Evolutionary conservation across 2,888 invertebrate species (phyloP).

Genomic region (Beris morrisii): DNA sequence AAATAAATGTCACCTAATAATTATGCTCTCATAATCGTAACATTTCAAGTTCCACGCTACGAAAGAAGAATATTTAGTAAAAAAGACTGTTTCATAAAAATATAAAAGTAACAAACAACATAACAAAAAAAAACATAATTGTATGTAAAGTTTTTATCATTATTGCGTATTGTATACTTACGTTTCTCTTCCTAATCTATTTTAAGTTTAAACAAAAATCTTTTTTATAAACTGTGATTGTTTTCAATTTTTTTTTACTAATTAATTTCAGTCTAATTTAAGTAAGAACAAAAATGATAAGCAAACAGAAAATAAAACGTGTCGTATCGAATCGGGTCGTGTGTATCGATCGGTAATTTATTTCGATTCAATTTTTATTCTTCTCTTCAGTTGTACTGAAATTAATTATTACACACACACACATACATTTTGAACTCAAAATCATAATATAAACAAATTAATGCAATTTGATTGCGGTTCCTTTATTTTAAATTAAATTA

Average conservation of each 20-base stretch:
- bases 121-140: slow-evolving; percentile 2
- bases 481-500: slow-evolving; percentile 6
- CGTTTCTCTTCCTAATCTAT: slow-evolving; percentile 10
- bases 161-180: slow-evolving; percentile 12
- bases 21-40: no score
- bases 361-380: neutral
- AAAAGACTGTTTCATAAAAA: slow-evolving; percentile 29
- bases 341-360: neutral
- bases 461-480: slow-evolving; percentile 30
- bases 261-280: neutral
- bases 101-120: neutral
- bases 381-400: slow-evolving; percentile 10
- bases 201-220: slow-evolving; percentile 13
- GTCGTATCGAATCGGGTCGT: neutral
- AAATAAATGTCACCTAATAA: no score
- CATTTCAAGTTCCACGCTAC: no score
- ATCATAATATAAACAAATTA: slow-evolving; percentile 8
- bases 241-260: slow-evolving; percentile 16
- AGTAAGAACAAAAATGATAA: no score
- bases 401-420: neutral
- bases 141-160: slow-evolving; percentile 11
- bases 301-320: slow-evolving; percentile 3
- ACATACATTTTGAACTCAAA: neutral
- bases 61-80: slow-evolving; percentile 13
- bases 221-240: slow-evolving; percentile 26